Conservation (phyloP, 2,797 vertebrate species). For the Muraenolepis orangiensis region DNA sequence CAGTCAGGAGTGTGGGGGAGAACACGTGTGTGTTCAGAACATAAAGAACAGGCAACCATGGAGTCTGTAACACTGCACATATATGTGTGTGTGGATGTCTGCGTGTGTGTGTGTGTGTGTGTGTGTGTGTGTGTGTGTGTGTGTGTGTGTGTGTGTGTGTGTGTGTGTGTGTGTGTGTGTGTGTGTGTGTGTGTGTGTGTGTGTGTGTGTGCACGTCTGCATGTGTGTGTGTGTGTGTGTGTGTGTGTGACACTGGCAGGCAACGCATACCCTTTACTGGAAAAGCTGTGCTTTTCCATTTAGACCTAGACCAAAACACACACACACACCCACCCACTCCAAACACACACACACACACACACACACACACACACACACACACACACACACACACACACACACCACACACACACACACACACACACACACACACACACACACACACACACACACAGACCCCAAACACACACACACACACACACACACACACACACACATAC, state of each 20-base stretch:
- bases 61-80: background rate
- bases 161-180: background rate
- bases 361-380: too few relatives aligned
- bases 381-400: background rate
- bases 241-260: background rate
- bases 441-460: too few relatives aligned
- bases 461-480: too few relatives aligned
- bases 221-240: background rate
- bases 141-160: background rate
- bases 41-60: background rate
- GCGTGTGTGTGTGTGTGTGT: background rate
- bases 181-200: background rate
- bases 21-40: background rate
- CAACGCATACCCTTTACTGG: too few relatives aligned
- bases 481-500: too few relatives aligned
- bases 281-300: too few relatives aligned
- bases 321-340: conserved; percentile 29
- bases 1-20: background rate
- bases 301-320: conserved; percentile 14
- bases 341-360: background rate
- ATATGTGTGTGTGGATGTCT: too few relatives aligned
- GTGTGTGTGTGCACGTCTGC: background rate
- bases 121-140: background rate
- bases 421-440: too few relatives aligned
- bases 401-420: background rate